Percentiles rank a stretch among this genome's conserved stretches.
Conservation (phyloP, 2,113 vertebrate species). For the Tyrannus savana region DNA sequence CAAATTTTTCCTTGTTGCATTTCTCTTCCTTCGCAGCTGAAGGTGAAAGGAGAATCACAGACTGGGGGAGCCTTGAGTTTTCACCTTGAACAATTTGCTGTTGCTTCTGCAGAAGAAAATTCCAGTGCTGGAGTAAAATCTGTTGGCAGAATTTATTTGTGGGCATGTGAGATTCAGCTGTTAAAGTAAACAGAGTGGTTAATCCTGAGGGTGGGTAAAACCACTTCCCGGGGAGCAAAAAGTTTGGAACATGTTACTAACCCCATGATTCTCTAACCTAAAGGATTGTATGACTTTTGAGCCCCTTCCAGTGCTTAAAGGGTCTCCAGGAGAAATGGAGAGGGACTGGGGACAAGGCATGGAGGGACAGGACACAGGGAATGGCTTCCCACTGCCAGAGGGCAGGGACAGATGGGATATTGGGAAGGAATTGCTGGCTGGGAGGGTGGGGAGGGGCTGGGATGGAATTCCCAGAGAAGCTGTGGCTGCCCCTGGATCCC, state of each 20-base stretch:
- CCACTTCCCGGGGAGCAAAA: not conserved
- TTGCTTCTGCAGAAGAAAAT: not conserved
- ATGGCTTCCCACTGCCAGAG: not conserved
- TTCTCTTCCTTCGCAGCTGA: not conserved
- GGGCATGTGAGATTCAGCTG: not conserved
- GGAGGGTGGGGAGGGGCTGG: not conserved
- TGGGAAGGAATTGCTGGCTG: not conserved
- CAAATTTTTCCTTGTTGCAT: not conserved
- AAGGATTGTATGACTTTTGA: not conserved
- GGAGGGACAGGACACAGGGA: not conserved
- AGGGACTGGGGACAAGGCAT: not conserved
- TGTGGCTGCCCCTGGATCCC: not conserved
- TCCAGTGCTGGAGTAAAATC: not conserved
- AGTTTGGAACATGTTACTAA: not conserved
- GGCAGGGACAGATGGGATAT: accelerated
- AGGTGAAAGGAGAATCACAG: not conserved
- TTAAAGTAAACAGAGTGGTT: not conserved
- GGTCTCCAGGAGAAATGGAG: not conserved
- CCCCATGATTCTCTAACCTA: not conserved
- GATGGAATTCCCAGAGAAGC: not conserved
- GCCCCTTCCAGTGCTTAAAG: accelerated
- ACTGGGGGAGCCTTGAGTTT: not conserved
- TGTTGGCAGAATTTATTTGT: not conserved
- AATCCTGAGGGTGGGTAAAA: not conserved
- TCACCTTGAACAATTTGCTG: not conserved